Evolutionary conservation across 2,797 vertebrate species (phyloP), one percentile per base, ranked within the genome.

Genomic region (Ptychadena robeensis): DNA sequence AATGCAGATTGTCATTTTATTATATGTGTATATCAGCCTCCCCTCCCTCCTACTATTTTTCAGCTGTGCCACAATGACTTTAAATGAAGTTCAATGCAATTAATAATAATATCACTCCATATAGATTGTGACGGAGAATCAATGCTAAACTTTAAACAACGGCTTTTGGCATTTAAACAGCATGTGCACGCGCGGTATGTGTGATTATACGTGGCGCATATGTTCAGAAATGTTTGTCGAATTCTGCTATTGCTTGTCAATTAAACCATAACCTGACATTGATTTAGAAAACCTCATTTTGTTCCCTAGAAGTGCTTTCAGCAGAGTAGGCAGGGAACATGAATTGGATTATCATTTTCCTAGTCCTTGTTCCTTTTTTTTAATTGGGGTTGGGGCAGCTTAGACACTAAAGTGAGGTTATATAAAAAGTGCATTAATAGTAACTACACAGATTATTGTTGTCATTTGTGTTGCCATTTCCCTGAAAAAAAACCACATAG

Each of bases 81-180:
- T 65, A 37, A 44, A 66, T 30, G 44, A 37, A 27, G 31, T 65
- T 70, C 35, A 78, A 34, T 78, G 38, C 71, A 83, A 78, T 78
- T 72, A 83, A 59, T 44, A 71, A 78, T 82, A 69, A 78, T 78
- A 71, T 78, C 68, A 35, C 57, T 22, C 63, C 35, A 48, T 48
- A 77, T 44, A 31, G 66, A 66, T 64, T 78, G 2, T 35, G 68
- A 69, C 31, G 30, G 5, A 31, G 32, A 83, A 71, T 78, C 67
- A 72, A 72, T 83, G 53, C 4, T 66, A 72, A 78, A 83, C 74
- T 71, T 66, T 78, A 83, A 83, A 83, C 72, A 74, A 63, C 59
- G 65, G 57, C 1, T 25, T 25, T 65, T 78, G 81, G 66, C 67
- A 83, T 83, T 83, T 83, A 71, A 10, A 53, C 35, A 27, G 65